These are phyloP conservation scores for Hyperoplus lanceolatus DNA, from an alignment of 2,797 vertebrate species.

Conservation along the genomic window DNA sequence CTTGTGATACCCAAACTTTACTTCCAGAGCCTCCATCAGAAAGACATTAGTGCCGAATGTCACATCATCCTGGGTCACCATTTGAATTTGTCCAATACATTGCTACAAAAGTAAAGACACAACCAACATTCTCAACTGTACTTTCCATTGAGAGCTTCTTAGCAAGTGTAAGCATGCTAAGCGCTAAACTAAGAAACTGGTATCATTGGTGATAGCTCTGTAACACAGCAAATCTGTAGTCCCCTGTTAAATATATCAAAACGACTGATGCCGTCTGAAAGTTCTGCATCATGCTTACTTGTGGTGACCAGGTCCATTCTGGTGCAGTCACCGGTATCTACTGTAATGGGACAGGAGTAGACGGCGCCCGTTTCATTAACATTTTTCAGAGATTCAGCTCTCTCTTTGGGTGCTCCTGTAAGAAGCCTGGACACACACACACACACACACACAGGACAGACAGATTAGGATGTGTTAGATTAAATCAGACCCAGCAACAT, in stretches of 20 bases:
- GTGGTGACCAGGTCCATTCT: slow-evolving; percentile 88
- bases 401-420: slow-evolving; percentile 90
- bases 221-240: neutral
- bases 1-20: neutral
- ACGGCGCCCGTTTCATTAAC: slow-evolving; percentile 91
- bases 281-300: slow-evolving; percentile 79
- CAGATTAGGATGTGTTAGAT: too few relatives aligned
- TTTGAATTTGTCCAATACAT: neutral
- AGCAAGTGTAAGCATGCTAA: neutral
- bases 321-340: slow-evolving; percentile 85
- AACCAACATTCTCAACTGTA: neutral
- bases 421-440: slow-evolving; percentile 85
- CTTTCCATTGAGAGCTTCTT: neutral
- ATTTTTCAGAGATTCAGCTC: slow-evolving; percentile 74
- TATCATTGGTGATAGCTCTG: too few relatives aligned
- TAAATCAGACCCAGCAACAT: neutral
- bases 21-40: neutral
- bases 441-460: neutral
- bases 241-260: neutral
- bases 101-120: neutral
- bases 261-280: neutral
- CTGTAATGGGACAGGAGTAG: slow-evolving; percentile 91
- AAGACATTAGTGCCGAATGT: too few relatives aligned
- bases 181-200: too few relatives aligned
- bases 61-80: neutral